Conservation (phyloP, 2,113 vertebrate species). For the Ifrita kowaldi region DNA sequence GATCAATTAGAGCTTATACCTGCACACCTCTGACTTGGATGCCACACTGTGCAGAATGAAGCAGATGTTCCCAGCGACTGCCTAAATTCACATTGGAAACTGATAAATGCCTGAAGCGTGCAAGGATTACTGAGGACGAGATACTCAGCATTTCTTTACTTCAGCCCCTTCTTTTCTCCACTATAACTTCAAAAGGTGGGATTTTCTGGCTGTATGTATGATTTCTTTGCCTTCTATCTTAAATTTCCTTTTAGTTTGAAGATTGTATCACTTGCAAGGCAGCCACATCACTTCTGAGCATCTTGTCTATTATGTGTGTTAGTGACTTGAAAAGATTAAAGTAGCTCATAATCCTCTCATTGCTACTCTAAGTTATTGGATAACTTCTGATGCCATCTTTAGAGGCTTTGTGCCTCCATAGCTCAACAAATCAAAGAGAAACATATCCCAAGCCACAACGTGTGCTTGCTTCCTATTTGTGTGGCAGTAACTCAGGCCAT, state of each 20-base stretch:
- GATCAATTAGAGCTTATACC: neutral
- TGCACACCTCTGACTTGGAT: neutral
- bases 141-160: neutral
- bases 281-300: neutral
- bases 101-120: neutral
- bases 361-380: neutral
- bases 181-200: neutral
- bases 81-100: neutral
- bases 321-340: neutral
- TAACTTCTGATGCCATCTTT: neutral
- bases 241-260: neutral
- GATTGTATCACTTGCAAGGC: neutral
- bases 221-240: neutral
- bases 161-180: neutral
- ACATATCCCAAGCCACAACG: neutral
- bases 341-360: neutral
- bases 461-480: neutral
- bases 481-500: neutral
- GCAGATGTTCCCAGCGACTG: neutral
- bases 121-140: neutral
- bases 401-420: neutral
- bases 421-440: neutral
- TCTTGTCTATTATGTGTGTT: neutral
- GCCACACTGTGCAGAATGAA: neutral
- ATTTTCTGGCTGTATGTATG: neutral